Percentiles rank a stretch among this genome's conserved stretches.
phyloP scores from a whole-genome alignment of 2,113 vertebrate species.

The Chaetorhynchus papuensis region DNA sequence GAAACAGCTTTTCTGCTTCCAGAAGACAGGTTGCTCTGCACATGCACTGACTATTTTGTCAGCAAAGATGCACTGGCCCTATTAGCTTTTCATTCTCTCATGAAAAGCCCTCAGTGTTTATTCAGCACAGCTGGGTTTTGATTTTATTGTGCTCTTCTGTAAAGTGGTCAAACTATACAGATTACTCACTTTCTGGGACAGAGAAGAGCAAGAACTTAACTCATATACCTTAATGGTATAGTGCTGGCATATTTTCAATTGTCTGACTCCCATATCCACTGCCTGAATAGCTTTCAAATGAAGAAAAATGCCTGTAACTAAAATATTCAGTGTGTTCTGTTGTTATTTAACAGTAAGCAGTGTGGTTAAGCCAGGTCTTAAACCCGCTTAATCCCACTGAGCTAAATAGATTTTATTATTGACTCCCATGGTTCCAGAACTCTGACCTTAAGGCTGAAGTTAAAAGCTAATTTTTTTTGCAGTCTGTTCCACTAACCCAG shows the following conservation, averaged over 20 bases:
- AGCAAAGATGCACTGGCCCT: slow-evolving; percentile 13
- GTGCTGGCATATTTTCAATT: neutral
- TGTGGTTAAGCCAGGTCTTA: slow-evolving; percentile 43
- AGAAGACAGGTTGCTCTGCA: slow-evolving; percentile 33
- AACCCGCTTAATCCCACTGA: slow-evolving; percentile 47
- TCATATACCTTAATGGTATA: slow-evolving; percentile 1
- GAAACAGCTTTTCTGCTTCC: slow-evolving; percentile 37
- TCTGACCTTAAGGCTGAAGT: slow-evolving; percentile 49
- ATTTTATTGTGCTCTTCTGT: neutral
- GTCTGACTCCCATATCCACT: neutral
- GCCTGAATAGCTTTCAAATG: slow-evolving; percentile 7
- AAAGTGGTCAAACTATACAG: neutral
- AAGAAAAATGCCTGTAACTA: slow-evolving; percentile 24
- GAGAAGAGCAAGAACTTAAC: neutral
- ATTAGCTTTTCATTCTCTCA: slow-evolving; percentile 22
- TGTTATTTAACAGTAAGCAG: slow-evolving; percentile 40
- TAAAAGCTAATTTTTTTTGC: slow-evolving; percentile 46
- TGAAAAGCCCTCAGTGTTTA: neutral
- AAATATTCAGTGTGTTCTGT: slow-evolving; percentile 27
- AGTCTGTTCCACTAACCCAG: slow-evolving; percentile 22
- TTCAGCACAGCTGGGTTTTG: slow-evolving; percentile 25
- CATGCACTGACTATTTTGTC: neutral
- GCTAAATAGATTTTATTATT: slow-evolving; percentile 55
- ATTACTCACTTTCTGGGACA: neutral
- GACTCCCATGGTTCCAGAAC: slow-evolving; percentile 30